Conservation (phyloP, 2,888 invertebrate genomes). For the Philaethria dido region DNA sequence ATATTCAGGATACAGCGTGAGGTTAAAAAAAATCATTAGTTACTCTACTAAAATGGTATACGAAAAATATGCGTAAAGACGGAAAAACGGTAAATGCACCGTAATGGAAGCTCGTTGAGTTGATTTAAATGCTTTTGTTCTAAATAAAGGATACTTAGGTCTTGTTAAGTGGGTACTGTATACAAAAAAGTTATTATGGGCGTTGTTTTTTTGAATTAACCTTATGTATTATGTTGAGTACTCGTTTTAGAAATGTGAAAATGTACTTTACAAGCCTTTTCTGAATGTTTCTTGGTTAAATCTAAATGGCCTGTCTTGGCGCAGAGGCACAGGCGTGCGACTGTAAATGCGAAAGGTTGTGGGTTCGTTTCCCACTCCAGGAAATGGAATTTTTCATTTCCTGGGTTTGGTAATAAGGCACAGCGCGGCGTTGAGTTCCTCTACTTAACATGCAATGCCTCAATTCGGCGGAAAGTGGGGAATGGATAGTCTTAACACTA, state of each 20-base stretch:
- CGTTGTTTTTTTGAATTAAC: neutral
- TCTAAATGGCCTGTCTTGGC: too few relatives aligned
- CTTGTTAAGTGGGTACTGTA: neutral
- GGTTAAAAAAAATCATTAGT: too few relatives aligned
- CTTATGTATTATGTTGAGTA: neutral
- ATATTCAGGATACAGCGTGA: too few relatives aligned
- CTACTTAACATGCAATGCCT: too few relatives aligned
- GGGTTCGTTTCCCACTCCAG: too few relatives aligned
- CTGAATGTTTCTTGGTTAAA: neutral
- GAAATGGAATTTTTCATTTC: too few relatives aligned
- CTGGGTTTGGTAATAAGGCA: too few relatives aligned
- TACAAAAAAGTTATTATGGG: neutral
- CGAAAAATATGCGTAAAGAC: constrained; percentile 8
- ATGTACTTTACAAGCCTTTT: neutral
- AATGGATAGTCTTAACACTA: too few relatives aligned
- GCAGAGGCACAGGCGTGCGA: too few relatives aligned
- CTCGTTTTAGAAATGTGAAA: neutral
- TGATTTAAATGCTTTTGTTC: constrained; percentile 28
- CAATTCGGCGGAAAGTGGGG: too few relatives aligned
- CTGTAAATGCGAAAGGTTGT: too few relatives aligned
- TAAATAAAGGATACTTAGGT: constrained; percentile 11
- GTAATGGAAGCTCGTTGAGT: constrained; percentile 34
- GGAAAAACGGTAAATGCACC: constrained; percentile 23
- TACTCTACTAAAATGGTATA: neutral
- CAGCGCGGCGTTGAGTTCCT: too few relatives aligned